These are phyloP conservation scores for Macrotis lagotis DNA, from an alignment of 2,113 vertebrate genomes.

Conservation along the genomic window DNA sequence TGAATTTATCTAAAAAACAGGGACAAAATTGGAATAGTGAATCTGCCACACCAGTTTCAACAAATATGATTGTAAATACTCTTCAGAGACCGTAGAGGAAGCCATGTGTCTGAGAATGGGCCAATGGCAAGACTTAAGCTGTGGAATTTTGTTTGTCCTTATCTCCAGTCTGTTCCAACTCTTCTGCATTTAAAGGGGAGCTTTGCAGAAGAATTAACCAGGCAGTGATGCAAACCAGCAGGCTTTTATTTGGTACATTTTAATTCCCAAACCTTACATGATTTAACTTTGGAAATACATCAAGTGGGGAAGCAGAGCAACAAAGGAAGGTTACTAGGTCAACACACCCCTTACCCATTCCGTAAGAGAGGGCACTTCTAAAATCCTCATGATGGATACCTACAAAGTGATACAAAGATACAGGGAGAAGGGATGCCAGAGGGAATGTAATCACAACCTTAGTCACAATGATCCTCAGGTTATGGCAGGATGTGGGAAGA, in stretches of 20 bases:
- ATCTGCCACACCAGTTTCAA: not conserved
- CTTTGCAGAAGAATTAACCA: too few relatives aligned
- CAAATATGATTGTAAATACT: not conserved
- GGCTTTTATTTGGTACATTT: too few relatives aligned
- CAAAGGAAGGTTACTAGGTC: too few relatives aligned
- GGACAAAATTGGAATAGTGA: not conserved
- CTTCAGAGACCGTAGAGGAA: not conserved
- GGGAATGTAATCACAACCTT: not conserved
- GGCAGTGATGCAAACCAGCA: too few relatives aligned
- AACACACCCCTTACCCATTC: not conserved
- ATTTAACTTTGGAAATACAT: too few relatives aligned
- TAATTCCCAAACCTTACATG: too few relatives aligned
- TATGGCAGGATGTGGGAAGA: not conserved
- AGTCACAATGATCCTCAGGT: not conserved
- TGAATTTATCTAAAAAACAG: not conserved
- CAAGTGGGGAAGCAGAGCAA: too few relatives aligned
- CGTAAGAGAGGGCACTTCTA: not conserved
- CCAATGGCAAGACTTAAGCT: not conserved
- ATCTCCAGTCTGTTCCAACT: too few relatives aligned
- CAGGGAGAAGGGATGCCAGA: not conserved
- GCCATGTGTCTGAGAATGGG: not conserved
- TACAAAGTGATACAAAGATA: not conserved
- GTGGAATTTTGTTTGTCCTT: not conserved
- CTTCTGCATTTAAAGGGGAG: too few relatives aligned
- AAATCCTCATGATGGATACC: not conserved